Base-by-base conservation (phyloP, 2,797 vertebrate genomes). In the Tadarida brasiliensis region DNA sequence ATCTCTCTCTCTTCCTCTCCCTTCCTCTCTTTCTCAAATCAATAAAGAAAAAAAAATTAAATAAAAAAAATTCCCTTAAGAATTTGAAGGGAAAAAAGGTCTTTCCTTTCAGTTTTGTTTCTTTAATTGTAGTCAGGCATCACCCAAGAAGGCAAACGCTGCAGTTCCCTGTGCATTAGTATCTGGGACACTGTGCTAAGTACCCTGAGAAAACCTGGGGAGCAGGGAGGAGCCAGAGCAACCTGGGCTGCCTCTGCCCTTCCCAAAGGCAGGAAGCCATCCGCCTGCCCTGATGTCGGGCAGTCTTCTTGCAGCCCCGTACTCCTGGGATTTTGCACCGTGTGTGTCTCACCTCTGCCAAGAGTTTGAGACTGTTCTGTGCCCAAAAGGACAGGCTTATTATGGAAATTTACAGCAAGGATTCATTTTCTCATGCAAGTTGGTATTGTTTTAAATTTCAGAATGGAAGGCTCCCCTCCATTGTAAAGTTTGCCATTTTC, bases 311-410 rank as follows among this genome's bases (percentile, higher is more conserved):
- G 12, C 22, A 20, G 17, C 63, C 39, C 71, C 0, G 30, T 2
- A 1, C 56, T 47, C 28, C 57, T 15, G 9, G 26, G 8, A 16
- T 47, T 78, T n/a, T 7, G 4, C 57, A 1, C 68, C 2, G 2
- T 1, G 0, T 1, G 44, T 17, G 39, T 44, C 22, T 65, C 19
- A 11, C 4, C 17, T 68, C 30, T 51, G 11, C 61, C 35, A 16
- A 57, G 54, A n/a, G 33, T 35, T n/a, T 2, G 59, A 76, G n/a
- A 49, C 47, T 77, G 0, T 51, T 39, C 9, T 1, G 0, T 17
- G 1, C 20, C 63, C 20, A 8, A 8, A 0, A 0, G 15, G 57
- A 30, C 8, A 80, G 61, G n/a, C 33, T 57, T 33, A 1, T 57
- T 33, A 1, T 74, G 57, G 63, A 28, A 12, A 67, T 68, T 39